Base-by-base conservation (phyloP, 2,113 vertebrate genomes). In the Verasper variegatus region DNA sequence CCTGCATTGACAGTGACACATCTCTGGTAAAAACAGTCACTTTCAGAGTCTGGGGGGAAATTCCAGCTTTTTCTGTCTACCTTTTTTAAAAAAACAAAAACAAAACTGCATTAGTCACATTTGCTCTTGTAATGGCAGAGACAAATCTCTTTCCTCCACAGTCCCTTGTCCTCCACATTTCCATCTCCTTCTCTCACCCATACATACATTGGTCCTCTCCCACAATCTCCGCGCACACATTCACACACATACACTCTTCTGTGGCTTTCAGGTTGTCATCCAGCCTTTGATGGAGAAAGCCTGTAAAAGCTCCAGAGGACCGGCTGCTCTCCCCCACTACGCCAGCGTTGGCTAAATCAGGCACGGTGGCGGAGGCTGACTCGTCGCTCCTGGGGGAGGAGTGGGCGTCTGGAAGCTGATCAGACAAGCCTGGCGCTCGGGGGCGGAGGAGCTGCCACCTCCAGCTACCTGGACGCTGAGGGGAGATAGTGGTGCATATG, bases 231-330 rank as follows among this genome's bases (percentile, higher is more conserved):
- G 21, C 59, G 3, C 54, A 20, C 57, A 18, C 61, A 45, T 31
- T 31, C n/a, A 17, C 59, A 20, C n/a, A 18, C 47, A 18, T 17
- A 18, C 57, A 3, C 57, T 7, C 57, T 63, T 3, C 21, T 94
- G 90, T 55, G 91, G 90, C 76, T 95, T 93, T 82, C 87, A 92
- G 80, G 89, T 81, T 87, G 58, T 93, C 86, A 79, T 91, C 80
- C 94, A 85, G 76, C 92, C 94, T 87, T 83, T 95, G 91, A 92
- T 72, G 71, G 79, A 68, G 49, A 45, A 60, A 62, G 8, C 24
- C 21, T 78, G 90, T 83, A 81, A 86, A 79, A 89, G 37, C 37
- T 86, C 37, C 72, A 7, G 71, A 85, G 79, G 76, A 65, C 59
- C 17, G 27, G 57, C 74, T 74, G 40, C 71, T 81, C 65, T 61